phyloP scores from a whole-genome alignment of 2,888 invertebrate genomes.

The Perizoma affinitatum region DNA sequence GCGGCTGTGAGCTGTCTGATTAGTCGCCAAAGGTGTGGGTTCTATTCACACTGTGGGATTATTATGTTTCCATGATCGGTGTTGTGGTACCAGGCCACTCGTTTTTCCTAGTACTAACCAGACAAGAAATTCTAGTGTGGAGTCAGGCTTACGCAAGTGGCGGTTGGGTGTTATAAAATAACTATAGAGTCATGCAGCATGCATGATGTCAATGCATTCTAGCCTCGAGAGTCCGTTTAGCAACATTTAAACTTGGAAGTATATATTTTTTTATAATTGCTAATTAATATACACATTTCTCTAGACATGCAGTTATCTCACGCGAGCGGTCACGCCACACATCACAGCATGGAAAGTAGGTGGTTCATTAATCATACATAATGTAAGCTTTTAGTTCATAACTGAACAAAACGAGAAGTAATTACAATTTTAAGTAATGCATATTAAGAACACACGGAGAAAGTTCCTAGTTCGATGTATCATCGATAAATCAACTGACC shows the following conservation, averaged over 20 bases:
- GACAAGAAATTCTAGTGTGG: no score
- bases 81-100: no score
- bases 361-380: slow-evolving; percentile 20
- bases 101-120: no score
- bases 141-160: no score
- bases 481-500: no score
- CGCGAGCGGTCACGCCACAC: slow-evolving; percentile 59
- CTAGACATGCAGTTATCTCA: slow-evolving; percentile 58
- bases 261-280: background rate
- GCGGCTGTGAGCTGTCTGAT: no score
- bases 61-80: no score
- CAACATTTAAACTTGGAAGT: background rate
- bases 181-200: background rate
- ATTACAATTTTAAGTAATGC: slow-evolving; percentile 11
- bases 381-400: slow-evolving; percentile 21
- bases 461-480: no score
- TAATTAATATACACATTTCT: slow-evolving; percentile 55
- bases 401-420: slow-evolving; percentile 22
- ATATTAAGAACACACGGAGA: slow-evolving; percentile 11
- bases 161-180: no score
- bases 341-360: slow-evolving; percentile 52
- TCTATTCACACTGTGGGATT: no score
- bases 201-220: background rate
- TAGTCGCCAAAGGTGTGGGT: no score
- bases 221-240: background rate